Conservation (phyloP, 2,113 vertebrate genomes). For the Vulpes vulpes region DNA sequence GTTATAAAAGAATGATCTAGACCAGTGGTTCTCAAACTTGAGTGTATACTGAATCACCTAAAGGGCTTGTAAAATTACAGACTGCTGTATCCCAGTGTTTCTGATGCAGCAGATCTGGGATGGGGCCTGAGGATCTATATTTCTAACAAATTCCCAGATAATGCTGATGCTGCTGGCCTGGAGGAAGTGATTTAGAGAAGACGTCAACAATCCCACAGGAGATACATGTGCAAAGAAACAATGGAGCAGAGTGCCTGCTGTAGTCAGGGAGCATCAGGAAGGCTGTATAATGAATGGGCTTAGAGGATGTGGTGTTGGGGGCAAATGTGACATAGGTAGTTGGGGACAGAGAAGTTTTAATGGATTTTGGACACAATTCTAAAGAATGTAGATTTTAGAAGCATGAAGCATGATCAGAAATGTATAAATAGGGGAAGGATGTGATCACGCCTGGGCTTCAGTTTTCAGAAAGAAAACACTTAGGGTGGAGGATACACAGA, state of each 20-base stretch:
- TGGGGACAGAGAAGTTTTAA: not conserved
- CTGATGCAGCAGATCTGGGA: not conserved
- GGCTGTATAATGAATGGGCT: not conserved
- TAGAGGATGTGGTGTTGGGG: not conserved
- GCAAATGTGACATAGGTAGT: not conserved
- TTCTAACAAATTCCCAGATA: conserved; percentile 8
- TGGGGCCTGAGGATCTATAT: not conserved
- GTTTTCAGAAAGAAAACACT: not conserved
- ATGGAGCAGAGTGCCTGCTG: not conserved
- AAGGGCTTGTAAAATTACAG: not conserved
- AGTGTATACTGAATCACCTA: not conserved
- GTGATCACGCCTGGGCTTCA: not conserved
- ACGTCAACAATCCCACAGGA: not conserved
- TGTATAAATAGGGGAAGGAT: not conserved
- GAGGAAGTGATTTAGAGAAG: not conserved
- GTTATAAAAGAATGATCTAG: conserved; percentile 48
- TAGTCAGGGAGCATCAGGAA: not conserved
- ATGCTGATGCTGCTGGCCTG: not conserved
- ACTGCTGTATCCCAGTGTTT: not conserved
- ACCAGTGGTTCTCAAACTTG: not conserved
- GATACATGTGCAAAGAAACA: not conserved
- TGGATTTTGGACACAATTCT: not conserved
- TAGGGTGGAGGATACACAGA: not conserved
- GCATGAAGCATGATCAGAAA: not conserved
- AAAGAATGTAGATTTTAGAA: not conserved